Evolutionary conservation across 2,797 vertebrate genomes (phyloP).

Genomic region (Percopsis omiscomaycus): DNA sequence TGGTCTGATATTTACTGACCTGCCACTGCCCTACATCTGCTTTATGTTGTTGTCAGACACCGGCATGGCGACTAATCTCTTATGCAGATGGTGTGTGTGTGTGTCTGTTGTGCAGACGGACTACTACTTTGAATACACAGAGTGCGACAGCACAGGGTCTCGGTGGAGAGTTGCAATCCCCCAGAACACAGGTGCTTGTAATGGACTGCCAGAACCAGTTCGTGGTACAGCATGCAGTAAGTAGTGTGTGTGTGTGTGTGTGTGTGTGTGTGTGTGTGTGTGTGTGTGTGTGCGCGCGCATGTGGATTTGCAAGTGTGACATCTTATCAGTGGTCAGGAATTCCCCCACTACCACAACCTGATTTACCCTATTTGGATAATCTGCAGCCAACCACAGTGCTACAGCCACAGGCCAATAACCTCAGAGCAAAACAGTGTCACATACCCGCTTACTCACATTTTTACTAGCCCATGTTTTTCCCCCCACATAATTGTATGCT

Average conservation of each 20-base stretch:
- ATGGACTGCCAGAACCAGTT: slow-evolving; percentile 90
- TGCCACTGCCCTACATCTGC: slow-evolving; percentile 13
- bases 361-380: slow-evolving; percentile 29
- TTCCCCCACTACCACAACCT: slow-evolving; percentile 42
- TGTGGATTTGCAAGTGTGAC: slow-evolving; percentile 19
- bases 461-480: background rate
- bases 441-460: slow-evolving; percentile 2
- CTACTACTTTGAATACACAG: slow-evolving; percentile 97
- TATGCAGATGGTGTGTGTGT: slow-evolving; percentile 18
- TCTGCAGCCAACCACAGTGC: slow-evolving; percentile 12
- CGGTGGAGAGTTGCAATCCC: slow-evolving; percentile 97
- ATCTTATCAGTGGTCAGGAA: slow-evolving; percentile 60
- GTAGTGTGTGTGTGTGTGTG: slow-evolving; percentile 46
- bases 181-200: slow-evolving; percentile 79
- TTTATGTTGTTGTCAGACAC: slow-evolving; percentile 17
- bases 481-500: background rate
- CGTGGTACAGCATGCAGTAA: slow-evolving; percentile 95
- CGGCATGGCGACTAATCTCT: slow-evolving; percentile 20
- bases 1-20: slow-evolving; percentile 43
- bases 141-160: slow-evolving; percentile 93
- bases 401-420: slow-evolving; percentile 32
- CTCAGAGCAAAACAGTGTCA: slow-evolving; percentile 19
- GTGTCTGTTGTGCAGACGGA: slow-evolving; percentile 83
- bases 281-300: slow-evolving; percentile 11
- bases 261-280: slow-evolving; percentile 1